Conservation (phyloP, 1,140 invertebrate species). For the Psix sp. region DNA sequence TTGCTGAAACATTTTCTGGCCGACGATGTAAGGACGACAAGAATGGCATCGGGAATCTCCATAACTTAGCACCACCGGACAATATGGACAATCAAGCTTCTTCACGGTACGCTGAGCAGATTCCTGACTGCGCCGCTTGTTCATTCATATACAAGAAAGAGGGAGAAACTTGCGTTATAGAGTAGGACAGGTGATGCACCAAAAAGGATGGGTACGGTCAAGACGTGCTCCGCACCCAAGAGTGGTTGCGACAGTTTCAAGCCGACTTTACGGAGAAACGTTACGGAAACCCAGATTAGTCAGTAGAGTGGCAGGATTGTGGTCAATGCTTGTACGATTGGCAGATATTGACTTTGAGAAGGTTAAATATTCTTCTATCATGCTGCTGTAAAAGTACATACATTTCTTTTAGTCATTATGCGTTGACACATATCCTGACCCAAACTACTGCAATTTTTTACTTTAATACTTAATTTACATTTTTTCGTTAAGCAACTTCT, state of each 20-base stretch:
- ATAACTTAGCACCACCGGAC: conserved; percentile 68
- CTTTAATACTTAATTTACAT: background rate
- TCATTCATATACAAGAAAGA: conserved; percentile 50
- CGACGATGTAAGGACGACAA: conserved; percentile 26
- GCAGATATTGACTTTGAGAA: conserved; percentile 59
- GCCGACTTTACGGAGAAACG: conserved; percentile 59
- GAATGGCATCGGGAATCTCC: conserved; percentile 65
- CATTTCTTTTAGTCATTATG: conserved; percentile 20
- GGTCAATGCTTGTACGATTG: conserved; percentile 60
- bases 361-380: conserved; percentile 53
- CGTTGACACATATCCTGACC: conserved; percentile 13
- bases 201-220: conserved; percentile 66
- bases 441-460: background rate
- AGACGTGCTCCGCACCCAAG: conserved; percentile 71
- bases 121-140: conserved; percentile 39
- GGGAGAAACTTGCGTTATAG: conserved; percentile 17
- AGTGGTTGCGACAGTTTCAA: conserved; percentile 72
- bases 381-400: conserved; percentile 33
- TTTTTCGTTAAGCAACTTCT: background rate
- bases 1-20: conserved; percentile 15
- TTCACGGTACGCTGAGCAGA: conserved; percentile 69
- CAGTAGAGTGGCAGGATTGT: conserved; percentile 57
- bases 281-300: conserved; percentile 69
- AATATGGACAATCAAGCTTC: conserved; percentile 75
- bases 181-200: conserved; percentile 42